phyloP scores from a whole-genome alignment of 2,113 vertebrate genomes.

The Nycticebus coucang region DNA sequence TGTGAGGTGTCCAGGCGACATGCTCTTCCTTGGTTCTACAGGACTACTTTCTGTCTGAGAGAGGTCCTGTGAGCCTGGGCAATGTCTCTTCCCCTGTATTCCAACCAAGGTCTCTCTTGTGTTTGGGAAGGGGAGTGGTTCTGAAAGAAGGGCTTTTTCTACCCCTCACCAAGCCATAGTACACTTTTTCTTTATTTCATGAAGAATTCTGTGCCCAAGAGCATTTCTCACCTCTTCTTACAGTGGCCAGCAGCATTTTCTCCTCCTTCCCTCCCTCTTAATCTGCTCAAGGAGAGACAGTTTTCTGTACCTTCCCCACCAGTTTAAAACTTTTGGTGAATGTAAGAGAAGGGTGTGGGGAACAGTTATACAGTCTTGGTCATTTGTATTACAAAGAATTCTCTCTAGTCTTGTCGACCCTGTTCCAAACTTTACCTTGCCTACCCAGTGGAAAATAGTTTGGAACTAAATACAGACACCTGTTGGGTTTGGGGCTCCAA shows the following conservation, averaged over 20 bases:
- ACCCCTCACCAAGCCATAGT: background rate
- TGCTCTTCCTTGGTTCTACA: background rate
- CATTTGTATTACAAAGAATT: background rate
- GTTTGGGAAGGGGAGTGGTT: background rate
- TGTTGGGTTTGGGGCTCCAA: background rate
- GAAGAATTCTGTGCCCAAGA: background rate
- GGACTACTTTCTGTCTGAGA: background rate
- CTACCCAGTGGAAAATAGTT: background rate
- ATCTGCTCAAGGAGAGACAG: background rate
- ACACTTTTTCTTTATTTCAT: background rate
- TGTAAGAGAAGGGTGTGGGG: background rate
- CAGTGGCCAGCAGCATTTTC: background rate
- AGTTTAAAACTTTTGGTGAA: background rate
- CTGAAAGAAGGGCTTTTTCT: background rate
- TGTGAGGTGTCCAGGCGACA: too few species aligned
- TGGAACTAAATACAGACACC: background rate
- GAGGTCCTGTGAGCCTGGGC: background rate
- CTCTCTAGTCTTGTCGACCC: too few species aligned
- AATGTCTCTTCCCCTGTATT: background rate
- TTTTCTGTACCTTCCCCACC: background rate
- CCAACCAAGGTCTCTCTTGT: background rate
- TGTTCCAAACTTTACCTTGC: background rate
- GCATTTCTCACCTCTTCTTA: background rate
- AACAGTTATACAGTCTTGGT: background rate
- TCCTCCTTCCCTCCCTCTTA: background rate